Percentiles rank a stretch among this genome's conserved stretches.
phyloP scores from a whole-genome alignment of 2,888 invertebrate genomes.

The Drymonia ruficornis region DNA sequence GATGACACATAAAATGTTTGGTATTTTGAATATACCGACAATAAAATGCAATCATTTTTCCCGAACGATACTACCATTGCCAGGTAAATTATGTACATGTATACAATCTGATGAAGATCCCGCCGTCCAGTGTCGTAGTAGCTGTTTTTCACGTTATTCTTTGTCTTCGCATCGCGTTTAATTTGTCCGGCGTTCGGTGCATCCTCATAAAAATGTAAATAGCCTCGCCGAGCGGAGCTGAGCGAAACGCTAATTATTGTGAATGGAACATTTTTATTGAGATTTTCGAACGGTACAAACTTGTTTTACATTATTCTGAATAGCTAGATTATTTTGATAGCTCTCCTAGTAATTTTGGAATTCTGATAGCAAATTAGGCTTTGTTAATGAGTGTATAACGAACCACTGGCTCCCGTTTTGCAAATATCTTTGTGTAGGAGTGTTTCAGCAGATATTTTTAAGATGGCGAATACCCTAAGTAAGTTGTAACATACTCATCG shows the following conservation, averaged over 20 bases:
- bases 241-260: slow-evolving; percentile 6
- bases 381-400: background rate
- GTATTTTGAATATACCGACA: no score
- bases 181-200: slow-evolving; percentile 12
- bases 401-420: background rate
- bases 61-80: no score
- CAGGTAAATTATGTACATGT: no score
- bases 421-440: no score
- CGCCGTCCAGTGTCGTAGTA: background rate
- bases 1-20: no score
- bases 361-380: no score
- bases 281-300: background rate
- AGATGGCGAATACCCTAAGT: no score
- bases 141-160: slow-evolving; percentile 9
- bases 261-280: slow-evolving; percentile 1
- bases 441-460: no score
- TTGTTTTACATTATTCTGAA: background rate
- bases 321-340: background rate
- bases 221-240: slow-evolving; percentile 6
- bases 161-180: slow-evolving; percentile 4
- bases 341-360: background rate
- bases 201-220: slow-evolving; percentile 38
- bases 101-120: background rate
- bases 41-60: no score
- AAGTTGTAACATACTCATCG: no score